Evolutionary conservation across 2,888 invertebrate genomes (phyloP).

Genomic region (Drosophila anomelani): DNA sequence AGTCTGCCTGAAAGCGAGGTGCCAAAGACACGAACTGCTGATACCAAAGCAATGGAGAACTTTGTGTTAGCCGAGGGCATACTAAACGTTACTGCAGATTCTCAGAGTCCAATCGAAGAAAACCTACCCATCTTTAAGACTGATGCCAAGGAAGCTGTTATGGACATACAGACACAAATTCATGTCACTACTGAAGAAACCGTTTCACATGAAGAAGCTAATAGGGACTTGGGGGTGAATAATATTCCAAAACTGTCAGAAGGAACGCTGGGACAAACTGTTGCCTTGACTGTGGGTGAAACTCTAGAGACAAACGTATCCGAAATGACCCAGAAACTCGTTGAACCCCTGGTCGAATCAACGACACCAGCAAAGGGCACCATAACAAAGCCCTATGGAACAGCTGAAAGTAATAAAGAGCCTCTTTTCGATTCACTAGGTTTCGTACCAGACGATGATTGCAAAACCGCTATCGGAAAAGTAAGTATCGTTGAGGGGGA

Average conservation of each 20-base stretch:
- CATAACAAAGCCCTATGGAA: constrained; percentile 87
- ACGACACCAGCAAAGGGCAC: constrained; percentile 84
- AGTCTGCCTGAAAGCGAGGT: constrained; percentile 39
- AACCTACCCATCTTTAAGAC: constrained; percentile 82
- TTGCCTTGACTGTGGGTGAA: constrained; percentile 57
- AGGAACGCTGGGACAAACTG: constrained; percentile 39
- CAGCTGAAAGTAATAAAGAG: constrained; percentile 87
- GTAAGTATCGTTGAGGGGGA: constrained; percentile 86
- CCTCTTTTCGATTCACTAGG: constrained; percentile 86
- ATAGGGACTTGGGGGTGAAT: constrained; percentile 17
- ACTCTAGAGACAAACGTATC: constrained; percentile 47
- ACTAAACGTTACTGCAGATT: constrained; percentile 87
- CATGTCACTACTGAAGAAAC: constrained; percentile 87
- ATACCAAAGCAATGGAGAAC: constrained; percentile 81
- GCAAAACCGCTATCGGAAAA: constrained; percentile 84
- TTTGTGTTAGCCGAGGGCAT: constrained; percentile 86
- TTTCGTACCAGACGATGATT: constrained; percentile 43
- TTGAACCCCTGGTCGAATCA: constrained; percentile 85
- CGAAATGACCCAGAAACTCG: constrained; percentile 47
- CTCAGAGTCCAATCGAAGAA: constrained; percentile 88
- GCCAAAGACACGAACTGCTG: constrained; percentile 23
- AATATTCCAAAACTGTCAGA: constrained; percentile 41
- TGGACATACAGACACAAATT: constrained; percentile 87
- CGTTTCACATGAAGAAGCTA: constrained; percentile 64
- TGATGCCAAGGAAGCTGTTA: constrained; percentile 86